Percentiles rank a stretch among this genome's conserved stretches.
phyloP scores from a whole-genome alignment of 2,797 vertebrate species.

The Characodon lateralis region DNA sequence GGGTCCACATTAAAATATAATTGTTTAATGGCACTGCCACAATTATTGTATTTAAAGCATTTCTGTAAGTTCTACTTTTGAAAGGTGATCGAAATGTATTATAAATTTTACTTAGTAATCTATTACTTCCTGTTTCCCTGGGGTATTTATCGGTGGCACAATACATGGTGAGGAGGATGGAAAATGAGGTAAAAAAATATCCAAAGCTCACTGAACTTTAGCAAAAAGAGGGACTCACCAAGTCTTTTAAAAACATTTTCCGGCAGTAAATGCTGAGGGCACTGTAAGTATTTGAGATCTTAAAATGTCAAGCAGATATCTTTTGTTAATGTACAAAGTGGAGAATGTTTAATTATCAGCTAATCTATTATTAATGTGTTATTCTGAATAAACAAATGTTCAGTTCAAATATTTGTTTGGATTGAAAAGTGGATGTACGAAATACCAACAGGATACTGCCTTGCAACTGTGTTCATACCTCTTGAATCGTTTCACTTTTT shows the following conservation, averaged over 20 bases:
- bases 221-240: background rate
- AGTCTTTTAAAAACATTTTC: background rate
- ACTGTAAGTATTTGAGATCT: background rate
- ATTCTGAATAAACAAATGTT: background rate
- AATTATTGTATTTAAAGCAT: background rate
- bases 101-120: background rate
- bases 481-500: background rate
- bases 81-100: background rate
- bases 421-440: slow-evolving; percentile 3
- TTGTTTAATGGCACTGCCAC: too few relatives aligned
- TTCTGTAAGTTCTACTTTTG: background rate
- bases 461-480: background rate
- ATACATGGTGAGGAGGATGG: background rate
- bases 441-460: too few relatives aligned
- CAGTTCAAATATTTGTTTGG: background rate
- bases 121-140: background rate
- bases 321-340: slow-evolving; percentile 1
- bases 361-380: too few relatives aligned
- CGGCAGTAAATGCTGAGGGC: background rate
- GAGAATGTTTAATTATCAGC: background rate
- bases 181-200: background rate
- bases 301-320: background rate
- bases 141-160: background rate
- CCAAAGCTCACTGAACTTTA: background rate
- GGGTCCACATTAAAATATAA: too few relatives aligned